Conservation (phyloP, 1,140 invertebrate genomes). For the Chrysomallon squamiferum region DNA sequence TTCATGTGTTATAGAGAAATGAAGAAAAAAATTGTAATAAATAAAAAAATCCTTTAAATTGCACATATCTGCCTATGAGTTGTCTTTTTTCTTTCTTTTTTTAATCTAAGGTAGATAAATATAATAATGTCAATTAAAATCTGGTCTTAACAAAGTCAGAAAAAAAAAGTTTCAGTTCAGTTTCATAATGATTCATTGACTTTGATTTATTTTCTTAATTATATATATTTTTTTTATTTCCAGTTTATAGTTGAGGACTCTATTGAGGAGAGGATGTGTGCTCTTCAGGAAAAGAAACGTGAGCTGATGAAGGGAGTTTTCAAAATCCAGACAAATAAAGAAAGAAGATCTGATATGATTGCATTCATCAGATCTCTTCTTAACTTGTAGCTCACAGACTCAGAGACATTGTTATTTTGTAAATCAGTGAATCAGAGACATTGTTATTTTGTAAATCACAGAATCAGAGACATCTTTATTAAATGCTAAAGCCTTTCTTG, state of each 20-base stretch:
- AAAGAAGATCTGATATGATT: conserved; percentile 23
- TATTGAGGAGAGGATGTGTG: conserved; percentile 45
- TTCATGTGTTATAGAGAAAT: no score
- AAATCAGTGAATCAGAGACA: no score
- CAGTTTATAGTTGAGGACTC: conserved; percentile 46
- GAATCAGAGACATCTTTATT: no score
- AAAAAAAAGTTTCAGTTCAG: background rate
- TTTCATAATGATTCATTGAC: background rate
- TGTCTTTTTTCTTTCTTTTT: background rate
- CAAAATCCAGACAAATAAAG: conserved; percentile 27
- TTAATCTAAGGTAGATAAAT: no score
- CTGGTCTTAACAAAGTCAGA: background rate
- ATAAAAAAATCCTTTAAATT: background rate
- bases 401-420: background rate
- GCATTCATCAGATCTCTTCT: conserved; percentile 29
- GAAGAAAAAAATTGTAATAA: no score
- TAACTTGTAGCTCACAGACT: background rate
- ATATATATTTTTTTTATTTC: conserved; percentile 10
- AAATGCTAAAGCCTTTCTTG: no score
- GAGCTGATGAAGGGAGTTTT: conserved; percentile 41
- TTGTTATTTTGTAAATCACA: no score
- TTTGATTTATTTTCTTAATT: background rate
- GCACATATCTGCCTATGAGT: background rate
- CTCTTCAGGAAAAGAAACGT: conserved; percentile 44
- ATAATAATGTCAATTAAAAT: background rate